Conservation (phyloP, 2,888 invertebrate genomes). For the Adelphocoris suturalis region DNA sequence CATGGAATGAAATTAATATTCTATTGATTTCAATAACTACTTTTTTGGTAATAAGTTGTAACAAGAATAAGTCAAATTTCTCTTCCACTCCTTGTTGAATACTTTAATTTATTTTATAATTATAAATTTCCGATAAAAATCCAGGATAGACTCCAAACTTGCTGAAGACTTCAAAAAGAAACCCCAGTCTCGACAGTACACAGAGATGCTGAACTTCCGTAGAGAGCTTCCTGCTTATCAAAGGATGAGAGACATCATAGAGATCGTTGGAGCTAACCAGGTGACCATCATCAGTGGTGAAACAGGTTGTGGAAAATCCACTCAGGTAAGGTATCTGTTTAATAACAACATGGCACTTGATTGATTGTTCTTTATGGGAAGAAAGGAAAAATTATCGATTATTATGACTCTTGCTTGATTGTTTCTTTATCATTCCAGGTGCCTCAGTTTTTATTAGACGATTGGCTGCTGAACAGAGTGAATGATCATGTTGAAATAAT, state of each 20-base stretch:
- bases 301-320: slow-evolving; percentile 95
- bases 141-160: slow-evolving; percentile 81
- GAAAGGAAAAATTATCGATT: too few species aligned
- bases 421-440: slow-evolving; percentile 80
- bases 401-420: too few species aligned
- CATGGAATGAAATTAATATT: too few species aligned
- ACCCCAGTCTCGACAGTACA: slow-evolving; percentile 82
- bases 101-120: too few species aligned
- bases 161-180: slow-evolving; percentile 83
- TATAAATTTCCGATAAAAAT: background rate
- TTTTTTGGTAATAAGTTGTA: too few species aligned
- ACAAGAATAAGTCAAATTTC: too few species aligned
- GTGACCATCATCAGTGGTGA: slow-evolving; percentile 89
- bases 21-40: too few species aligned
- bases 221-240: slow-evolving; percentile 87
- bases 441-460: slow-evolving; percentile 95
- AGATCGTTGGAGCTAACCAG: slow-evolving; percentile 83
- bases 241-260: slow-evolving; percentile 85
- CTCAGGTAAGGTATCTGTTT: slow-evolving; percentile 86
- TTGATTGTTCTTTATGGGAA: slow-evolving; percentile 75
- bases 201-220: slow-evolving; percentile 83
- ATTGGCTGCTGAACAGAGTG: slow-evolving; percentile 85
- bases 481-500: slow-evolving; percentile 88
- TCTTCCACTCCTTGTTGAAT: too few species aligned
- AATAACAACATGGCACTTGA: slow-evolving; percentile 83